Conservation (phyloP, 2,113 vertebrate genomes). For the Scomber colias region DNA sequence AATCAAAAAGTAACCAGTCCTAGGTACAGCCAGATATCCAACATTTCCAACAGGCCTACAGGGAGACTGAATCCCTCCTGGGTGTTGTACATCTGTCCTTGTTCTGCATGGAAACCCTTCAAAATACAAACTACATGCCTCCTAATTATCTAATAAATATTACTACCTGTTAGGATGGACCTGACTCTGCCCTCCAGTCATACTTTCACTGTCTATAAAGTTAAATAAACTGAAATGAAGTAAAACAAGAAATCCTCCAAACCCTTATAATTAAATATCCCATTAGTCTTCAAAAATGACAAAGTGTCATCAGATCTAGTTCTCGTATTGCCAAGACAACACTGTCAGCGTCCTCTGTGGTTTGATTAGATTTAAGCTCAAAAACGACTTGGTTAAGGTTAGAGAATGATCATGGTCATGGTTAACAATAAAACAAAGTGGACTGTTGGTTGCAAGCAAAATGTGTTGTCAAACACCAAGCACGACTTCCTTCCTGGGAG, state of each 20-base stretch:
- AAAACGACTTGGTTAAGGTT: neutral
- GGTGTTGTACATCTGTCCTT: neutral
- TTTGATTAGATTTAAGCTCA: neutral
- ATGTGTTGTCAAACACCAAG: neutral
- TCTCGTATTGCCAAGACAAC: too few relatives aligned
- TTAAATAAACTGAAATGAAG: too few relatives aligned
- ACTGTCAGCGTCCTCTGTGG: neutral
- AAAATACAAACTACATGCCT: neutral
- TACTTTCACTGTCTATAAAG: too few relatives aligned
- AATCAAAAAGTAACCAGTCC: too few relatives aligned
- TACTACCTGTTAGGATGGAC: neutral
- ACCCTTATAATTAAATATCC: too few relatives aligned
- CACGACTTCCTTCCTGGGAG: neutral
- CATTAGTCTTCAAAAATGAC: too few relatives aligned
- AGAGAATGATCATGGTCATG: neutral
- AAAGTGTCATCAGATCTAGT: too few relatives aligned
- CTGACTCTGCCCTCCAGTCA: too few relatives aligned
- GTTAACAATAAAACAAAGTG: neutral
- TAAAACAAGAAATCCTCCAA: too few relatives aligned
- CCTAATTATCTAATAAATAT: neutral
- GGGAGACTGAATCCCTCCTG: neutral
- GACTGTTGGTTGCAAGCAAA: neutral
- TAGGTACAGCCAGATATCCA: neutral
- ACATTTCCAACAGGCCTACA: neutral
- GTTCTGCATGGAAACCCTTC: neutral